These are phyloP conservation scores for Microchrysa polita DNA, from an alignment of 2,888 invertebrate genomes.

Conservation along the genomic window DNA sequence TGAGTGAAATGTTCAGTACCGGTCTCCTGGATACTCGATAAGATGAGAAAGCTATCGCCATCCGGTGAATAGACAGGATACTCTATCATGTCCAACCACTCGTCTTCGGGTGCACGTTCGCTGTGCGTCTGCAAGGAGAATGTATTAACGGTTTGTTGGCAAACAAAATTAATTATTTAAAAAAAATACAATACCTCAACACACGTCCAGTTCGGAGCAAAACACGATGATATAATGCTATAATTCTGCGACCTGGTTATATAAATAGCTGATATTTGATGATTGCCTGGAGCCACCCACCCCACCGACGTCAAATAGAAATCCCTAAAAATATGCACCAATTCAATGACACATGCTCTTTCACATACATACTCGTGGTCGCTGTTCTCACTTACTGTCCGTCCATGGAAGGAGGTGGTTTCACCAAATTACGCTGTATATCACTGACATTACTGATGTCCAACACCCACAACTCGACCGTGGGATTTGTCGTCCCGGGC, in stretches of 20 bases:
- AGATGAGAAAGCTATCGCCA: constrained; percentile 83
- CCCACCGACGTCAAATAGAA: constrained; percentile 91
- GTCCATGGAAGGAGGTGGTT: constrained; percentile 78
- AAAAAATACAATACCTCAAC: constrained; percentile 68
- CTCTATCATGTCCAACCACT: constrained; percentile 87
- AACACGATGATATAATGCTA: constrained; percentile 87
- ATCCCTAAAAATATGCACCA: constrained; percentile 70
- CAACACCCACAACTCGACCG: constrained; percentile 82
- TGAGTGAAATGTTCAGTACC: constrained; percentile 86
- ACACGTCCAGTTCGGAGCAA: constrained; percentile 84
- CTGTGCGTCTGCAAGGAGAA: constrained; percentile 72
- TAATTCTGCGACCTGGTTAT: constrained; percentile 94
- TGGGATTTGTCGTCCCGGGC: constrained; percentile 88
- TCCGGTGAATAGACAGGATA: constrained; percentile 86
- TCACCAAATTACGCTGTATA: constrained; percentile 73
- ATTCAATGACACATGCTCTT: constrained; percentile 6
- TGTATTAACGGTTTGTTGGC: no score
- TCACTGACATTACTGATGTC: constrained; percentile 76
- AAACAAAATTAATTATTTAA: no score
- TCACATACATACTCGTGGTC: constrained; percentile 21
- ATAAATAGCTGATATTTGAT: constrained; percentile 87
- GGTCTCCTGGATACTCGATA: constrained; percentile 86
- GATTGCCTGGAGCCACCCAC: constrained; percentile 83
- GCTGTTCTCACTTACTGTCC: constrained; percentile 80
- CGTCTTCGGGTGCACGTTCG: constrained; percentile 83